phyloP scores from a whole-genome alignment of 1,140 invertebrate species.

The Leptestheria dahalacensis region DNA sequence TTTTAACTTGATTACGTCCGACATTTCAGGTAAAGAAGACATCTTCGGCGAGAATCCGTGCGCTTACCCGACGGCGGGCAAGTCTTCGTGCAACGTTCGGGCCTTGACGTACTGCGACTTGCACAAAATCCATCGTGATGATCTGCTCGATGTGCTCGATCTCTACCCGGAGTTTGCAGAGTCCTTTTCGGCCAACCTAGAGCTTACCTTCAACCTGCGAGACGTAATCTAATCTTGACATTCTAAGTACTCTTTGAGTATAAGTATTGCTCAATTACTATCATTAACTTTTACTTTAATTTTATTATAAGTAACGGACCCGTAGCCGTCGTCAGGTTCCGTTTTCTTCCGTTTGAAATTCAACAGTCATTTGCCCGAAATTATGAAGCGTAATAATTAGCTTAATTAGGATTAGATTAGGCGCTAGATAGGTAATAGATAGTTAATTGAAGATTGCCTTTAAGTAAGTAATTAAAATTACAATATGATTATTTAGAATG shows the following conservation, averaged over 20 bases:
- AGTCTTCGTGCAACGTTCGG: slow-evolving; percentile 92
- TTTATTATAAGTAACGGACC: no score
- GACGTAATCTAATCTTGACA: slow-evolving; percentile 50
- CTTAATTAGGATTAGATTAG: no score
- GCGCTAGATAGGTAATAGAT: no score
- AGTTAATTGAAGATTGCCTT: no score
- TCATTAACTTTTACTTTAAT: background rate
- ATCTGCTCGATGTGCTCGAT: slow-evolving; percentile 86
- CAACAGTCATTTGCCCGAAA: no score
- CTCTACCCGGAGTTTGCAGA: slow-evolving; percentile 94
- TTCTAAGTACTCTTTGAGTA: no score
- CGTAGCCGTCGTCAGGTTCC: no score
- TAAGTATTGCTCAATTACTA: background rate
- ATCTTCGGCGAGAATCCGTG: slow-evolving; percentile 98
- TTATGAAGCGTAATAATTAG: no score
- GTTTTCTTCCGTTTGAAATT: no score
- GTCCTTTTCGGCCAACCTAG: slow-evolving; percentile 80
- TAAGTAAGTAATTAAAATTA: background rate
- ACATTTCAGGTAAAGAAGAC: slow-evolving; percentile 46
- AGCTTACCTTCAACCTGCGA: slow-evolving; percentile 91
- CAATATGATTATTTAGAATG: no score
- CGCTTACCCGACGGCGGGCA: slow-evolving; percentile 77
- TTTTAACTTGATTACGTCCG: no score
- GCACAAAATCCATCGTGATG: slow-evolving; percentile 91
- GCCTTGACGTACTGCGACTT: slow-evolving; percentile 97